Percentiles rank a stretch among this genome's conserved stretches.
phyloP scores from a whole-genome alignment of 35 echinoderm and acorn worm genomes.

The Ophiothrix spiculata region DNA sequence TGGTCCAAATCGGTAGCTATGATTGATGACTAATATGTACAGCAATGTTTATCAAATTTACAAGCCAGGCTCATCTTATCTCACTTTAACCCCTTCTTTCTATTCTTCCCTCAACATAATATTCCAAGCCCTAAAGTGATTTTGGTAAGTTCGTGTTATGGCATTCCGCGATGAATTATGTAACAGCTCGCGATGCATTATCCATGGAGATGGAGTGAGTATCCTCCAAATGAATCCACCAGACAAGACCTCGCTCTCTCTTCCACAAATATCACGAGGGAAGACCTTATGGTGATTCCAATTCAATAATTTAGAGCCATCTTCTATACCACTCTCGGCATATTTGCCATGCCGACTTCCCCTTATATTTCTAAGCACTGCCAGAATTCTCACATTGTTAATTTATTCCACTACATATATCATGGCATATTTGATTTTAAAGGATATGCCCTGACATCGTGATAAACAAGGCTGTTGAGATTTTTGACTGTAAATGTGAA shows the following conservation, averaged over 20 bases:
- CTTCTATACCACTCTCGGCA: not conserved
- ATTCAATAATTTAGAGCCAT: not conserved
- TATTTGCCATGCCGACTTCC: slow-evolving; percentile 1
- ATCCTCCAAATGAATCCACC: too few relatives aligned
- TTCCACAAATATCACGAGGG: too few relatives aligned
- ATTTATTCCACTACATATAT: not conserved
- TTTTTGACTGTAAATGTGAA: not conserved
- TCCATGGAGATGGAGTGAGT: too few relatives aligned
- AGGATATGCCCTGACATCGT: not conserved
- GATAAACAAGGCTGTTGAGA: not conserved
- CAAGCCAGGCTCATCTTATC: not conserved
- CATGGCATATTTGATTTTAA: not conserved
- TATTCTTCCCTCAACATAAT: not conserved
- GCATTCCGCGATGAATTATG: not conserved
- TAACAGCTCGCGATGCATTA: too few relatives aligned
- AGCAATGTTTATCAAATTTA: not conserved
- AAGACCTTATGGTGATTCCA: not conserved
- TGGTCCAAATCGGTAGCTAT: too few relatives aligned
- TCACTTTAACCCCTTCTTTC: not conserved
- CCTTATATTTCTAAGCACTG: slow-evolving; percentile 1
- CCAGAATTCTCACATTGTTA: not conserved
- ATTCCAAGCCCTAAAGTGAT: not conserved
- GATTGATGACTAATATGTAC: not conserved
- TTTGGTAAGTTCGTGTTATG: not conserved
- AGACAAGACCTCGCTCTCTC: too few relatives aligned